Percentiles rank a stretch among this genome's conserved stretches.
Conservation (phyloP, 2,888 invertebrate genomes). For the Sialis lutaria region DNA sequence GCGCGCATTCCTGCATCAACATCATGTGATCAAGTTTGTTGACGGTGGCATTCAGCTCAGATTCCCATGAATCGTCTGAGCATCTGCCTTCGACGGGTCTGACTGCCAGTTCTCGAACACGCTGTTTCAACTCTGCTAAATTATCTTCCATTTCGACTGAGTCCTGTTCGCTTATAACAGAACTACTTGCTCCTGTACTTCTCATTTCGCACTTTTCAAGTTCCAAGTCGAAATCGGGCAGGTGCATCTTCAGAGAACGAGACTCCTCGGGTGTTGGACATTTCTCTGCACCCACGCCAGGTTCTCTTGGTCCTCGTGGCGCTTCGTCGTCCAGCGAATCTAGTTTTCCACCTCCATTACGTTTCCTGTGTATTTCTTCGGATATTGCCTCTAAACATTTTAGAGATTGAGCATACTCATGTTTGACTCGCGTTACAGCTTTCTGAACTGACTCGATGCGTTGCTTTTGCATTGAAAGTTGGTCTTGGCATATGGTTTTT, state of each 20-base stretch:
- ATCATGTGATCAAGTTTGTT: conserved; percentile 56
- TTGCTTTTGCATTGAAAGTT: conserved; percentile 68
- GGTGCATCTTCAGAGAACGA: conserved; percentile 7
- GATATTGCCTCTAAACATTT: conserved; percentile 78
- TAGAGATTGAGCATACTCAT: conserved; percentile 64
- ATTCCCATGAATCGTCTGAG: conserved; percentile 52
- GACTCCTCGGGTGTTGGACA: conserved; percentile 7
- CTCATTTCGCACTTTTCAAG: conserved; percentile 37
- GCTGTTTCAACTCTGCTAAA: conserved; percentile 46
- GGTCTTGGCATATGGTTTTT: conserved; percentile 71
- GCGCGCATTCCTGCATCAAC: conserved; percentile 44
- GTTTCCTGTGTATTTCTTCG: conserved; percentile 69
- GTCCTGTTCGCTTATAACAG: conserved; percentile 30
- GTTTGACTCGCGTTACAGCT: conserved; percentile 63
- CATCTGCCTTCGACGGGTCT: conserved; percentile 50
- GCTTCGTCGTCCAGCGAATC: conserved; percentile 22
- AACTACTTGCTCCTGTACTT: conserved; percentile 31
- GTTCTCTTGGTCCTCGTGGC: conserved; percentile 36
- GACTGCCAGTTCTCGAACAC: conserved; percentile 52
- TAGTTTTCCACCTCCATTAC: conserved; percentile 29
- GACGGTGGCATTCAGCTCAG: conserved; percentile 59
- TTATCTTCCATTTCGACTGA: conserved; percentile 24
- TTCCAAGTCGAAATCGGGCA: conserved; percentile 34
- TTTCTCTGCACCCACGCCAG: conserved; percentile 45
- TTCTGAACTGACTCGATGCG: conserved; percentile 67